Conservation (phyloP, 2,797 vertebrate genomes). For the Aldrovandia affinis region DNA sequence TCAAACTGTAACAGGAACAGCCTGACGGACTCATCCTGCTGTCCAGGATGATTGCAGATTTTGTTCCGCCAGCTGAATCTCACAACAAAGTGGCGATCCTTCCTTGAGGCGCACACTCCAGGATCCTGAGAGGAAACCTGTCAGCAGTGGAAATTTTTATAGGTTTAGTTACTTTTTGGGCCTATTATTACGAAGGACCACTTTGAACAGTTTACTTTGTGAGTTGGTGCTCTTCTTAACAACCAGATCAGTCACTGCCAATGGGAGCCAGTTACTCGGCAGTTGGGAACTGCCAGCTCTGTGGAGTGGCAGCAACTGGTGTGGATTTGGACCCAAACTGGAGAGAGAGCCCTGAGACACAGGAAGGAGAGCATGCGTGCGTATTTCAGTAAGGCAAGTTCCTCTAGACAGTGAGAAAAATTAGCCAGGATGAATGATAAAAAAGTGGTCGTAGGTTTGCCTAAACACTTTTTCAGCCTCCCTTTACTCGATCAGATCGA, state of each 20-base stretch:
- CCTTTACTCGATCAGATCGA: too few relatives aligned
- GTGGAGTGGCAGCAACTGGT: conserved; percentile 2
- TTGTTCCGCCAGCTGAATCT: too few relatives aligned
- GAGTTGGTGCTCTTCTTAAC: conserved; percentile 1
- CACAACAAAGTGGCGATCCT: too few relatives aligned
- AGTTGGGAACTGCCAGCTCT: not conserved
- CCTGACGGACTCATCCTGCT: too few relatives aligned
- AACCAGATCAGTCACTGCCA: not conserved
- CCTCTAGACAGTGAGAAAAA: too few relatives aligned
- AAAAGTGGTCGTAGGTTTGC: too few relatives aligned
- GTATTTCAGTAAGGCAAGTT: not conserved
- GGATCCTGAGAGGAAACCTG: not conserved
- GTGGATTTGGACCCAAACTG: conserved; percentile 31
- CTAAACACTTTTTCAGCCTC: too few relatives aligned
- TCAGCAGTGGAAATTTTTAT: not conserved
- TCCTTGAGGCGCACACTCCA: not conserved
- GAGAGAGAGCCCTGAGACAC: conserved; percentile 20
- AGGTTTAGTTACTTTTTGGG: not conserved
- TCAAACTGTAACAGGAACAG: too few relatives aligned
- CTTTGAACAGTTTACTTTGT: not conserved
- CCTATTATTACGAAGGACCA: not conserved
- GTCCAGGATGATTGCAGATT: too few relatives aligned
- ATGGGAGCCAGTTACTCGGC: not conserved
- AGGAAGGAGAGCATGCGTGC: not conserved
- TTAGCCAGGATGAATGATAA: too few relatives aligned